phyloP scores from a whole-genome alignment of 2,888 invertebrate species.

The Chironomus tentans region DNA sequence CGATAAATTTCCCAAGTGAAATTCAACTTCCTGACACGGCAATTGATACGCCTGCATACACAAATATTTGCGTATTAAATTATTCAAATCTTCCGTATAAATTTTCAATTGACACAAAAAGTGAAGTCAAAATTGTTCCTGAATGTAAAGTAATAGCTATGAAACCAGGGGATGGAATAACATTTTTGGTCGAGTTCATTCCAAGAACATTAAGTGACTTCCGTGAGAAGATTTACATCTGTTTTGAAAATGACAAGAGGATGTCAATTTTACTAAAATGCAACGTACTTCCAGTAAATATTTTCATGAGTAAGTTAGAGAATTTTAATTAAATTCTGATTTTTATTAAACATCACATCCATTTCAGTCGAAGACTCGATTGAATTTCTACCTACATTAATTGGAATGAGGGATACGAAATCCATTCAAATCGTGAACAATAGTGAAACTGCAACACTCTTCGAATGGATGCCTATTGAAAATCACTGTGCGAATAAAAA shows the following conservation, averaged over 20 bases:
- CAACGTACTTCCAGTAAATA: conserved; percentile 1
- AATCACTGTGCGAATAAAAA: not conserved
- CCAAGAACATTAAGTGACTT: not conserved
- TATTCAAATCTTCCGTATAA: conserved; percentile 7
- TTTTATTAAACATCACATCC: no score
- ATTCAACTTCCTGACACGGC: not conserved
- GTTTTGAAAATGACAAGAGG: conserved; percentile 3
- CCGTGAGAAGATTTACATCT: conserved; percentile 11
- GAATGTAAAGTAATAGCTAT: conserved; percentile 9
- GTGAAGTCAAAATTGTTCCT: conserved; percentile 16
- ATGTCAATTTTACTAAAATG: conserved; percentile 3
- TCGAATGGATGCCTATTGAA: conserved; percentile 2
- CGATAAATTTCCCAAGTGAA: conserved; percentile 18
- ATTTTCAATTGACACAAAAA: conserved; percentile 12
- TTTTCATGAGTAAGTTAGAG: conserved; percentile 6
- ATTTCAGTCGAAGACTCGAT: conserved; percentile 1
- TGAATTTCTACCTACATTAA: conserved; percentile 12
- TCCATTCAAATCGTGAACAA: conserved; percentile 15
- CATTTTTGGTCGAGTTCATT: conserved; percentile 13
- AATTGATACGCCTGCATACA: conserved; percentile 9
- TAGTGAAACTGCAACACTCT: not conserved
- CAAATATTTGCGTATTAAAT: conserved; percentile 16
- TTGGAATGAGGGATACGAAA: conserved; percentile 16
- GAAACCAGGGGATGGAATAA: not conserved
- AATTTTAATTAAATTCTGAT: not conserved